These are phyloP conservation scores for Corythaeola cristata DNA, from an alignment of 2,113 vertebrate species.

Conservation along the genomic window DNA sequence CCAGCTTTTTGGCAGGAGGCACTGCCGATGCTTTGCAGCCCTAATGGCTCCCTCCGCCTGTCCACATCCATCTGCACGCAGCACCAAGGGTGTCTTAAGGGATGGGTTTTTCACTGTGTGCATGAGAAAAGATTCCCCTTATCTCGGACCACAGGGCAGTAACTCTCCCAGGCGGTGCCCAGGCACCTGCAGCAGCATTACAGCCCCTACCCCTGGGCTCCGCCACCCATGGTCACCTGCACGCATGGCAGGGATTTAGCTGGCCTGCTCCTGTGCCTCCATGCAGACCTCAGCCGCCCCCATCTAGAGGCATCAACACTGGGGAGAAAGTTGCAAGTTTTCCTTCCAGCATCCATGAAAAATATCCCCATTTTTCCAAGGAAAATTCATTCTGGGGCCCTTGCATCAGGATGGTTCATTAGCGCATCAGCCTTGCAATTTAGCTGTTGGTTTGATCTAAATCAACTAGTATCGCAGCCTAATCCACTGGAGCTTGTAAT, in stretches of 20 bases:
- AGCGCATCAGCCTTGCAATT: background rate
- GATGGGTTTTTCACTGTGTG: accelerated
- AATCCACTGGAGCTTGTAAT: conserved; percentile 3
- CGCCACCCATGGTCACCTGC: accelerated
- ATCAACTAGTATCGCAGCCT: background rate
- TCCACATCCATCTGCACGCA: accelerated
- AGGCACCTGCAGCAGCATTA: background rate
- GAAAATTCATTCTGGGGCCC: background rate
- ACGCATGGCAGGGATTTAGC: background rate
- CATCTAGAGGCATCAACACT: background rate
- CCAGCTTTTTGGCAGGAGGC: background rate
- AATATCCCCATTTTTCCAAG: background rate
- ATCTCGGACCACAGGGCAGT: accelerated
- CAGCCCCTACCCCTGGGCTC: background rate
- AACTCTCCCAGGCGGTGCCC: accelerated
- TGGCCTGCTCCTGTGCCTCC: accelerated
- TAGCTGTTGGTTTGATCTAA: conserved; percentile 7
- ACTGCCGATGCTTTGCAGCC: background rate
- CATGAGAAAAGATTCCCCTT: background rate
- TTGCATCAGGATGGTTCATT: background rate
- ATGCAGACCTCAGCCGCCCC: background rate
- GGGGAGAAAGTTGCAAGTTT: background rate
- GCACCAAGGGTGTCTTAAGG: too few relatives aligned
- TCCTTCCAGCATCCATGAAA: background rate
- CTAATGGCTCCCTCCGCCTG: accelerated